Evolutionary conservation across 2,113 vertebrate genomes (phyloP).

Genomic region (Caranx melampygus): DNA sequence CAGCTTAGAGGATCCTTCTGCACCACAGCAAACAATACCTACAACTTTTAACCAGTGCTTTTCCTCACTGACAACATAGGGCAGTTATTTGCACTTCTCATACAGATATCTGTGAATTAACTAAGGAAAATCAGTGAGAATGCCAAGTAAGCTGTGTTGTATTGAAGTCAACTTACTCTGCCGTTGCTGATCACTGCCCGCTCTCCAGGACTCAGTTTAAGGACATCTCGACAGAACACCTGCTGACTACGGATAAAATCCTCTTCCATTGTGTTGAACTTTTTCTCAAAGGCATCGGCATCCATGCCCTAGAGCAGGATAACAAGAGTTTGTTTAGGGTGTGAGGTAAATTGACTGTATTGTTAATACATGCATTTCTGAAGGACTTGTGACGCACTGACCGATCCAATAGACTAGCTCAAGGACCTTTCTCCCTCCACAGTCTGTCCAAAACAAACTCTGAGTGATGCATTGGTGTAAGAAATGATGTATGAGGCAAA

Average conservation of each 20-base stretch:
- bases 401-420: slow-evolving; percentile 34
- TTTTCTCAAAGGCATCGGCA: slow-evolving; percentile 91
- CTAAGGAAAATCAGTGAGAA: not conserved
- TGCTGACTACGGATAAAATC: slow-evolving; percentile 91
- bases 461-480: slow-evolving; percentile 48
- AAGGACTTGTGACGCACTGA: slow-evolving; percentile 31
- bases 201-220: slow-evolving; percentile 90
- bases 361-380: slow-evolving; percentile 8
- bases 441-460: slow-evolving; percentile 51
- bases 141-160: not conserved
- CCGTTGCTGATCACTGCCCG: slow-evolving; percentile 92
- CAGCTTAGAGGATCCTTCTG: slow-evolving; percentile 18
- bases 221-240: slow-evolving; percentile 90
- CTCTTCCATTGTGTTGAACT: slow-evolving; percentile 92
- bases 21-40: slow-evolving; percentile 2
- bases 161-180: slow-evolving; percentile 85
- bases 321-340: slow-evolving; percentile 52
- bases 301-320: slow-evolving; percentile 88
- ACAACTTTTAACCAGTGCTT: slow-evolving; percentile 19
- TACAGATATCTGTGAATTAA: not conserved
- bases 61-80: not conserved
- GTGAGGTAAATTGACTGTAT: slow-evolving; percentile 31
- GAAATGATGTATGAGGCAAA: slow-evolving; percentile 65
- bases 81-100: not conserved
- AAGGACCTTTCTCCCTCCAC: slow-evolving; percentile 42